Conservation (phyloP, 2,797 vertebrate species). For the Hephaestus fuliginosus region DNA sequence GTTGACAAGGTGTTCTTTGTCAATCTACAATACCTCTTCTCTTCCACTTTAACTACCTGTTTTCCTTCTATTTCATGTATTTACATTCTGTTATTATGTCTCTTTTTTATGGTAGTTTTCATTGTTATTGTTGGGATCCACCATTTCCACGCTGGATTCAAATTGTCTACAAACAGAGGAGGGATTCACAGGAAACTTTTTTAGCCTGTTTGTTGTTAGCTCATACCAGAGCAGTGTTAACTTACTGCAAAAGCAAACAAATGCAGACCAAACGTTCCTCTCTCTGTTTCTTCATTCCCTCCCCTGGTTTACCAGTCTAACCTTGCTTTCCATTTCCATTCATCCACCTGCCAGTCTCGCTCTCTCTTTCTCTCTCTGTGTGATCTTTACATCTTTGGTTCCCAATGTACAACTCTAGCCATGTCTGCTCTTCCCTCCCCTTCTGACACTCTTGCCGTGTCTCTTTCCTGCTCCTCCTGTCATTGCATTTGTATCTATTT, state of each 20-base stretch:
- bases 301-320: slow-evolving; percentile 6
- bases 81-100: background rate
- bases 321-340: slow-evolving; percentile 16
- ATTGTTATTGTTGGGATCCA: background rate
- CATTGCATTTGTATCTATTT: slow-evolving; percentile 54
- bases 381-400: slow-evolving; percentile 14
- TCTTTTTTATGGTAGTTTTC: background rate
- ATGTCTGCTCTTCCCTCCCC: background rate
- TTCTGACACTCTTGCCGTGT: slow-evolving; percentile 15
- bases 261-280: too few species aligned
- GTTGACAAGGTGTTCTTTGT: background rate
- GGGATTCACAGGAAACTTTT: background rate
- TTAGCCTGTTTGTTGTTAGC: too few species aligned
- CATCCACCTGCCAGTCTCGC: slow-evolving; percentile 26
- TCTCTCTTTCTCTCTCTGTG: slow-evolving; percentile 8
- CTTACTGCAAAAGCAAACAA: too few species aligned
- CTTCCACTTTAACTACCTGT: too few species aligned
- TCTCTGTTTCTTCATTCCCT: background rate
- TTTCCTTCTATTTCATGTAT: background rate
- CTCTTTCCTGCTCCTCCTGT: slow-evolving; percentile 18
- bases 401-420: background rate
- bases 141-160: background rate
- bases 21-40: background rate
- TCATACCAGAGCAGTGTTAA: too few species aligned
- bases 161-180: background rate